Evolutionary conservation across 2,113 vertebrate species (phyloP).

Genomic region (Leiothrix lutea): DNA sequence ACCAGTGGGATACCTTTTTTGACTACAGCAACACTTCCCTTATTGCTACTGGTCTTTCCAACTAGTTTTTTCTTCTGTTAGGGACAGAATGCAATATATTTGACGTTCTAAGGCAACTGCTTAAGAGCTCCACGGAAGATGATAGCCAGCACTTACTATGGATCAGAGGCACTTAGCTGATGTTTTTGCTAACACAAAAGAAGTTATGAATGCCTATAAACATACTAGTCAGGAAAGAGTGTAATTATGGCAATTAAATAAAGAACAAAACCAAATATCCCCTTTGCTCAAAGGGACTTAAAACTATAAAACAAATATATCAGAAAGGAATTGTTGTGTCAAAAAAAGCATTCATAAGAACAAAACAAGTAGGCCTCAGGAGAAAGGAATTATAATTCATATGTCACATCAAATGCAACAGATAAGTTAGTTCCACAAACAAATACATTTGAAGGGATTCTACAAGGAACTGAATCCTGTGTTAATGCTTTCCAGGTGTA

Average conservation of each 20-base stretch:
- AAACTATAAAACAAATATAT: not conserved
- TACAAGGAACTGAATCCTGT: not conserved
- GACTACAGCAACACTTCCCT: not conserved
- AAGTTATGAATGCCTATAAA: not conserved
- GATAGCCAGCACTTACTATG: not conserved
- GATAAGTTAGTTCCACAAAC: constrained; percentile 9
- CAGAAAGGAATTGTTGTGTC: not conserved
- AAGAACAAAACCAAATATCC: not conserved
- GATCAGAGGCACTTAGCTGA: not conserved
- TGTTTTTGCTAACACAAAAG: not conserved
- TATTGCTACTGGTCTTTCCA: not conserved
- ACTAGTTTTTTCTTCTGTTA: not conserved
- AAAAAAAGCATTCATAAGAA: not conserved
- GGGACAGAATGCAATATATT: not conserved
- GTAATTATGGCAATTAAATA: not conserved
- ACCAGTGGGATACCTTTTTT: not conserved
- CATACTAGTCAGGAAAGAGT: not conserved
- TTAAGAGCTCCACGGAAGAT: not conserved
- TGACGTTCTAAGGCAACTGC: not conserved
- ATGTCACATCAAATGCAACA: not conserved
- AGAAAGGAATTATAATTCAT: not conserved
- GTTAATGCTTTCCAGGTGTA: constrained; percentile 51
- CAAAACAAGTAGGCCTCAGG: not conserved
- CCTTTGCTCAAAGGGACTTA: not conserved
- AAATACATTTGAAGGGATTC: constrained; percentile 22